These are phyloP conservation scores for Synergus umbraculus DNA, from an alignment of 2,888 invertebrate genomes.

Conservation along the genomic window DNA sequence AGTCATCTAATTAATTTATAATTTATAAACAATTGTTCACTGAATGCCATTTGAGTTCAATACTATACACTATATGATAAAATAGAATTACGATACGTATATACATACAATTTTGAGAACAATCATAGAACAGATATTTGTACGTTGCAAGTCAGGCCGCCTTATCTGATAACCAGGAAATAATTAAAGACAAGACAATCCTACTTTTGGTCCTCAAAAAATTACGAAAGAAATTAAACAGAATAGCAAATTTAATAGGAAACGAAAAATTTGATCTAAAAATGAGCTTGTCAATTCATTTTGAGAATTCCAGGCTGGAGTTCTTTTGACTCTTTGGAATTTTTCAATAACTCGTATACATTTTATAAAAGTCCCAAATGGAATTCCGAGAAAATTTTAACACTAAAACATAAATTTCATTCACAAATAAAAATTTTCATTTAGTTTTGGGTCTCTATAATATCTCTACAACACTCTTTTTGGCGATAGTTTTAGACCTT, in stretches of 20 bases:
- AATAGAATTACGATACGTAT: conserved; percentile 34
- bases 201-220: conserved; percentile 26
- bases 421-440: background rate
- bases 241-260: background rate
- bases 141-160: conserved; percentile 38
- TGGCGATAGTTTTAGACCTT: conserved; percentile 15
- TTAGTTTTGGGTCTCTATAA: conserved; percentile 16
- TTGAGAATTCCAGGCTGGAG: background rate
- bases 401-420: conserved; percentile 5
- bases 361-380: background rate
- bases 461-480: conserved; percentile 17
- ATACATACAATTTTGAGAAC: conserved; percentile 35
- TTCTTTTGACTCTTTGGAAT: background rate
- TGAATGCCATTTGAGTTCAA: conserved; percentile 36
- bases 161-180: conserved; percentile 26
- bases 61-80: conserved; percentile 33
- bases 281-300: background rate
- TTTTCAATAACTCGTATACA: background rate
- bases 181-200: background rate
- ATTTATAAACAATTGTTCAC: conserved; percentile 38
- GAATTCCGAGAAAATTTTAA: background rate
- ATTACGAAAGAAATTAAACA: background rate
- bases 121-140: conserved; percentile 38
- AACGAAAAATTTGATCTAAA: background rate
- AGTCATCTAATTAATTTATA: conserved; percentile 31